These are phyloP conservation scores for Turritopsis rubra DNA, from an alignment of 30 jellyfish, hydroid and myxozoan genomes.

Conservation along the genomic window DNA sequence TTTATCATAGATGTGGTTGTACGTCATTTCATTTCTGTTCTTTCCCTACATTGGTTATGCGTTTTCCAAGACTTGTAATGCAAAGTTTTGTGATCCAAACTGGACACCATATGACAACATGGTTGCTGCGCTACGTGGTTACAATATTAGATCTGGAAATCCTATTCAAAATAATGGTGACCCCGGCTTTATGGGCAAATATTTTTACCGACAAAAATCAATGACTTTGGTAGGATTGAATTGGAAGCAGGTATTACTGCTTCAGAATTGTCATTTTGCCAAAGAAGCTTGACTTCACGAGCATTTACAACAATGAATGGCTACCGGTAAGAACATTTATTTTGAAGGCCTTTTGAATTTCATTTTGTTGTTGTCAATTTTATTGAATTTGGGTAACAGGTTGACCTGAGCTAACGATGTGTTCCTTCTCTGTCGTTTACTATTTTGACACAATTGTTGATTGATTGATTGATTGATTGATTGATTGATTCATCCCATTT, in stretches of 20 bases:
- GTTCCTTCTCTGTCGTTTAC: too few relatives aligned
- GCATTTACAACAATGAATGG: background rate
- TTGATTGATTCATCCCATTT: too few relatives aligned
- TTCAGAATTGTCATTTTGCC: background rate
- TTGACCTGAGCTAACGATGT: too few relatives aligned
- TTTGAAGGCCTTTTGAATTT: too few relatives aligned
- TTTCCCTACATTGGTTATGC: background rate
- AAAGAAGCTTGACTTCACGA: background rate
- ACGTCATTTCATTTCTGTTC: background rate
- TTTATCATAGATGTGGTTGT: background rate
- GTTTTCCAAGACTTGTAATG: background rate
- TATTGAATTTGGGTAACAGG: too few relatives aligned
- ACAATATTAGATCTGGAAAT: background rate
- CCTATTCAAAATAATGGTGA: constrained; percentile 1
- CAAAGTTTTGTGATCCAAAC: background rate
- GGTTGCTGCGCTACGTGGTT: background rate
- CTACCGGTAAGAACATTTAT: background rate
- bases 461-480: too few relatives aligned
- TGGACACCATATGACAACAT: background rate
- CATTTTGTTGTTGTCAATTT: too few relatives aligned
- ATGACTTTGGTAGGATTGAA: background rate
- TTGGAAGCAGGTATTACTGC: constrained; percentile 1
- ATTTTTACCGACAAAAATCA: background rate
- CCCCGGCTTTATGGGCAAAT: constrained; percentile 1
- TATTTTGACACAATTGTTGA: too few relatives aligned